Conservation (phyloP, 1,140 invertebrate species). For the Geopemphigus sp. region DNA sequence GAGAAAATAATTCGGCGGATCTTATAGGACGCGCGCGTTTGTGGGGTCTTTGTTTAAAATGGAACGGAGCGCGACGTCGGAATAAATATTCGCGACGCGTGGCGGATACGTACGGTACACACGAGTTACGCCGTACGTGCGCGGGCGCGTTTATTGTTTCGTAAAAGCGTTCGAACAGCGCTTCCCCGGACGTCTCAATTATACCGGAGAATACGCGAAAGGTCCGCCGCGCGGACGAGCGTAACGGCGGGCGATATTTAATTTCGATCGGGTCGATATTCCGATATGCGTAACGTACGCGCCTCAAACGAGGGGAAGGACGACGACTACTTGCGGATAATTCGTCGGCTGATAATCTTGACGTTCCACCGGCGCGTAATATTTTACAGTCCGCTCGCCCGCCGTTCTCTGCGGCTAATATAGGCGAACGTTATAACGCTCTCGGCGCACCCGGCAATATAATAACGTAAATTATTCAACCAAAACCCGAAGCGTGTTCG, state of each 20-base stretch:
- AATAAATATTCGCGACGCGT: background rate
- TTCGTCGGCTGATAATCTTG: conserved; percentile 24
- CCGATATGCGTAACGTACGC: background rate
- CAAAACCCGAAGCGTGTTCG: conserved; percentile 19
- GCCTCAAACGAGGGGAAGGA: background rate
- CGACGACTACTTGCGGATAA: conserved; percentile 26
- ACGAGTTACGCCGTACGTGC: too few relatives aligned
- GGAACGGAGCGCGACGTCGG: background rate
- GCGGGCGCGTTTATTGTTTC: background rate
- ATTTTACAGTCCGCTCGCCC: background rate
- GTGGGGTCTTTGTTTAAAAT: too few relatives aligned
- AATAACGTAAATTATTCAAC: conserved; percentile 44
- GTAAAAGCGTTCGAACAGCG: background rate
- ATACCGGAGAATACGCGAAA: background rate
- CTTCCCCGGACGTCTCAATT: background rate
- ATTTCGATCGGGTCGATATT: background rate
- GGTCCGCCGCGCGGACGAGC: background rate
- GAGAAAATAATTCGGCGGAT: too few relatives aligned
- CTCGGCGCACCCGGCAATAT: background rate
- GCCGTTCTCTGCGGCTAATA: background rate
- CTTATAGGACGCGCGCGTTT: too few relatives aligned
- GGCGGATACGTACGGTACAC: background rate
- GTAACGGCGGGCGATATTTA: background rate
- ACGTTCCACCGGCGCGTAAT: background rate
- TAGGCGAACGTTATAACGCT: conserved; percentile 27